Base-by-base conservation (phyloP, 37 sponge, comb jelly and placozoan genomes). In the Bolinopsis microptera region DNA sequence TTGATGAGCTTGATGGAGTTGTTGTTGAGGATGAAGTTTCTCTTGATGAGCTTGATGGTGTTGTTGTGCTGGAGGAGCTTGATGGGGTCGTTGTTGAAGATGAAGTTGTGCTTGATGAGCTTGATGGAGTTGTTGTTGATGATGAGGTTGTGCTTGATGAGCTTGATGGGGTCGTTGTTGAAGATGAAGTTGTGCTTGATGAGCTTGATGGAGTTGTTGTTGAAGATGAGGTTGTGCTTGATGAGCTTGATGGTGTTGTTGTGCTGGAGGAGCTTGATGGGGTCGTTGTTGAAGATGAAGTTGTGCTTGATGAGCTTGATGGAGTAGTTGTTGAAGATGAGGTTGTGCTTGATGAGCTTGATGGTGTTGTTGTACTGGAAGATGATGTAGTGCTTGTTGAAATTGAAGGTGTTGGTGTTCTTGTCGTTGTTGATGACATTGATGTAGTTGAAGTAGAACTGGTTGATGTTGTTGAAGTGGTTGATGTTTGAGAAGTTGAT, bases 121-220 rank as follows among this genome's bases (percentile, higher is more conserved):
- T 67, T 13, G 82, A 80, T 80, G 82, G 82, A 28, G 82, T 80
- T 35, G 82, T n/a, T n/a, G n/a, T n/a, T n/a, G n/a, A n/a, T n/a
- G n/a, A n/a, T n/a, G n/a, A n/a, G n/a, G n/a, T 80, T 32, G 82
- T 80, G 38, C 38, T 80, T 3, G 82, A 36, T 9, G 82, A 36
- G 38, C 35, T 80, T 32, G 82, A 35, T 8, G 36, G 22, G 3
- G 82, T 35, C 23, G 82, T 80, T 36, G 38, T 35, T 35, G 82
- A 80, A 30, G 36, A 33, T 18, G 36, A 18, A 2, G 82, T 36
- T 80, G 82, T 36, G 36, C 38, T 80, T 35, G 82, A 36, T 34
- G 82, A 36, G 36, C 82, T 80, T 35, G 82, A 18, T 5, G 82
- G 22, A 16, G 37, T 80, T 80, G 82, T 35, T 80, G 36, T 18